Conservation (phyloP, 2,797 vertebrate genomes). For the Catamblyrhynchus diadema region DNA sequence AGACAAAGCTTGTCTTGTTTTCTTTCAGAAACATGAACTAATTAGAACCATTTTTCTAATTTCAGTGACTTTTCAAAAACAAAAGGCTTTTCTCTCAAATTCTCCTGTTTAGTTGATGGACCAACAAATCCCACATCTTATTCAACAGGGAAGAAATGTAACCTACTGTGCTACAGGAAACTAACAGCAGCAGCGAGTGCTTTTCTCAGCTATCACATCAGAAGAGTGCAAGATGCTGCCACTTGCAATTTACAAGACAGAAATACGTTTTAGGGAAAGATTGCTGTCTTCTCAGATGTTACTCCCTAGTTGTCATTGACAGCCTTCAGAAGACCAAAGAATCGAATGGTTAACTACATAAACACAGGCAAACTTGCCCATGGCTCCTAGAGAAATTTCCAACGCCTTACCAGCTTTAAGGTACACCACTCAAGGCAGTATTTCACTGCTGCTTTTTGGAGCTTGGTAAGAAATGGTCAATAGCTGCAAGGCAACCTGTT, state of each 20-base stretch:
- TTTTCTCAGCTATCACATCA: background rate
- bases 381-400: background rate
- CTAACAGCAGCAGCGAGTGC: background rate
- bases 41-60: background rate
- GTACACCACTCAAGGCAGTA: background rate
- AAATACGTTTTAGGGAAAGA: background rate
- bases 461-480: background rate
- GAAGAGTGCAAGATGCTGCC: background rate
- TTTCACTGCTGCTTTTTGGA: background rate
- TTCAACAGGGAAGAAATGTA: background rate
- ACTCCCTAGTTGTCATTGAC: background rate
- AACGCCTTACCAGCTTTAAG: background rate
- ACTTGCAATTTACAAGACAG: background rate
- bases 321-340: background rate
- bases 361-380: fast-evolving
- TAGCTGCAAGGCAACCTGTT: conserved; percentile 3
- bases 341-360: background rate
- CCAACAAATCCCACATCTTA: background rate
- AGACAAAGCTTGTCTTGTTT: background rate
- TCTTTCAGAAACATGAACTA: background rate
- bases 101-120: background rate
- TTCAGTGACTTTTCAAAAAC: background rate
- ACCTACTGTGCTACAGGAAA: background rate
- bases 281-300: background rate
- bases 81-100: background rate